Conservation (phyloP, 2,113 vertebrate species). For the Urocolius indicus region DNA sequence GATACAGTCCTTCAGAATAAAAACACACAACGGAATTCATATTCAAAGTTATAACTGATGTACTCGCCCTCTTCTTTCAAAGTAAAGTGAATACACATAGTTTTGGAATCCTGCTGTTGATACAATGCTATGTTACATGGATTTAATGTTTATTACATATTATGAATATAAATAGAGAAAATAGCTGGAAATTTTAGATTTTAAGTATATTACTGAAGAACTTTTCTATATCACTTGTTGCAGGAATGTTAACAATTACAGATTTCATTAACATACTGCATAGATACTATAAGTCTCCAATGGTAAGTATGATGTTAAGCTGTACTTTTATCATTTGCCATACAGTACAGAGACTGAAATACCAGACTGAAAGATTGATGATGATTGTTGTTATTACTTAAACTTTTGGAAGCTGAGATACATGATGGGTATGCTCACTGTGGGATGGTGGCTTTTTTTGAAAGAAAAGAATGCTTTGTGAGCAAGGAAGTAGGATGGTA, state of each 20-base stretch:
- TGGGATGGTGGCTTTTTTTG: not conserved
- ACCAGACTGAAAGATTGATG: not conserved
- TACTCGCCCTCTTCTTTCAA: no score
- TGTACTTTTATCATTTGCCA: not conserved
- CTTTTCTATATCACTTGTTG: slow-evolving; percentile 35
- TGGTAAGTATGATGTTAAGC: slow-evolving; percentile 82
- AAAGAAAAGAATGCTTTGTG: not conserved
- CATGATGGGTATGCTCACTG: not conserved
- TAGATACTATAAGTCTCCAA: slow-evolving; percentile 98
- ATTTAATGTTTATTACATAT: not conserved
- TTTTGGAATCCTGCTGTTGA: not conserved
- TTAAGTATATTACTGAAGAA: not conserved
- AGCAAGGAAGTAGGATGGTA: no score
- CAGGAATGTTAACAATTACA: slow-evolving; percentile 99
- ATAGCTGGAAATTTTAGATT: not conserved
- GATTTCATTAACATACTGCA: slow-evolving; percentile 99
- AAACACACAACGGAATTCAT: no score
- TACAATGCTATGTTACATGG: not conserved
- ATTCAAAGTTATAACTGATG: no score
- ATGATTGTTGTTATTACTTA: not conserved
- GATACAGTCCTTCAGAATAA: not conserved
- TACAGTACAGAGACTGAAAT: not conserved
- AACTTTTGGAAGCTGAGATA: not conserved
- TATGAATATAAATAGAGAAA: not conserved
- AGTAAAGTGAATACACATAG: not conserved